These are phyloP conservation scores for Gymnarchus niloticus DNA, from an alignment of 2,113 vertebrate genomes.

Conservation along the genomic window DNA sequence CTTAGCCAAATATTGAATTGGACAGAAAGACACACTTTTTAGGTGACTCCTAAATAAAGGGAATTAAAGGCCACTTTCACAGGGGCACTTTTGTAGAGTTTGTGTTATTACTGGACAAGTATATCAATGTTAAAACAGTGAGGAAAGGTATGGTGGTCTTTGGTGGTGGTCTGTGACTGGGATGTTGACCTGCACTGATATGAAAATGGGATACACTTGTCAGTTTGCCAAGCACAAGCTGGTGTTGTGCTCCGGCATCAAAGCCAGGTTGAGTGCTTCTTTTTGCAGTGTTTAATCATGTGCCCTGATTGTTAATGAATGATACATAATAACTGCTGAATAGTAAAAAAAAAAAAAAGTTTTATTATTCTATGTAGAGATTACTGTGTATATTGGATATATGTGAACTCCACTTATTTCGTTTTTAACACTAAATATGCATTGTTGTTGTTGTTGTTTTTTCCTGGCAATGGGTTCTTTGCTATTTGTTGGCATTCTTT, in stretches of 20 bases:
- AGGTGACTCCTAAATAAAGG: slow-evolving; percentile 18
- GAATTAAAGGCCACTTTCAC: slow-evolving; percentile 16
- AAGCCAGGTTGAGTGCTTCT: neutral
- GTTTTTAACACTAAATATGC: no score
- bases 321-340: no score
- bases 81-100: slow-evolving; percentile 26
- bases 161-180: slow-evolving; percentile 20
- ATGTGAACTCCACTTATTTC: no score
- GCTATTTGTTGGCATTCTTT: no score
- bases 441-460: no score
- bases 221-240: slow-evolving; percentile 27
- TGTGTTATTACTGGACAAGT: slow-evolving; percentile 11
- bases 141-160: slow-evolving; percentile 12
- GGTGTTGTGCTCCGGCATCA: slow-evolving; percentile 9
- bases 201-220: slow-evolving; percentile 20
- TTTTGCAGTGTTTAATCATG: neutral
- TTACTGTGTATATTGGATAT: no score
- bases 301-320: no score
- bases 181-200: slow-evolving; percentile 24
- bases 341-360: no score
- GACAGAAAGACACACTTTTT: neutral
- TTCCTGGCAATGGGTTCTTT: no score
- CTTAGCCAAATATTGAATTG: slow-evolving; percentile 13
- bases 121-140: neutral
- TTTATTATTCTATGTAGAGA: no score